Evolutionary conservation across 2,888 invertebrate genomes (phyloP).

Genomic region (Bembecia ichneumoniformis): DNA sequence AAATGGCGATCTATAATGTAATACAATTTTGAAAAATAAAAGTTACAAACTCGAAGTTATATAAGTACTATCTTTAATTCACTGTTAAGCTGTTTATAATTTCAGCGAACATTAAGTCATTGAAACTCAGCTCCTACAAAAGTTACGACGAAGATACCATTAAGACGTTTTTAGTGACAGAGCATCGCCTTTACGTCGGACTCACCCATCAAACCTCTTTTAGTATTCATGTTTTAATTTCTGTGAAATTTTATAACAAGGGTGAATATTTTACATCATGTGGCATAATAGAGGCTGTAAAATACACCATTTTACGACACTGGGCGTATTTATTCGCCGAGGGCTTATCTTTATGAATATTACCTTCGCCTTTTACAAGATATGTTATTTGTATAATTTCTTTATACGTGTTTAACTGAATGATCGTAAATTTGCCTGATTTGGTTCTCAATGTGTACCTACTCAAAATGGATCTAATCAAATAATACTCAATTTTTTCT

Average conservation of each 20-base stretch:
- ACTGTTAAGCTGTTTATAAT: too few species aligned
- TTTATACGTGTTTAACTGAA: neutral
- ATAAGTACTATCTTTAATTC: too few species aligned
- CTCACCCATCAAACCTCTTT: slow-evolving; percentile 3
- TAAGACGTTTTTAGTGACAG: neutral
- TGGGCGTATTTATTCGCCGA: slow-evolving; percentile 5
- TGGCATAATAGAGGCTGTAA: slow-evolving; percentile 30
- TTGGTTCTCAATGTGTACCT: neutral
- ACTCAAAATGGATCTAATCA: too few species aligned
- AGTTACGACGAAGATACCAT: neutral
- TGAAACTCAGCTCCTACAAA: too few species aligned
- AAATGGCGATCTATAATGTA: too few species aligned
- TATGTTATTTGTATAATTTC: neutral
- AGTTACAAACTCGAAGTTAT: too few species aligned
- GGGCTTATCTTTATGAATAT: slow-evolving; percentile 28
- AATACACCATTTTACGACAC: slow-evolving; percentile 19
- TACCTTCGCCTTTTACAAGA: slow-evolving; percentile 9
- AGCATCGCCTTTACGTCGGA: neutral
- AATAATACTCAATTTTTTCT: too few species aligned
- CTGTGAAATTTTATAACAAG: slow-evolving; percentile 18
- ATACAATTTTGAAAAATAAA: too few species aligned
- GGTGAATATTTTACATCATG: slow-evolving; percentile 37
- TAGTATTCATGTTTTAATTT: slow-evolving; percentile 11
- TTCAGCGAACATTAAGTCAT: too few species aligned
- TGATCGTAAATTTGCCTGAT: neutral